Evolutionary conservation across 2,888 invertebrate genomes (phyloP).

Genomic region (Keiferia lycopersicella): DNA sequence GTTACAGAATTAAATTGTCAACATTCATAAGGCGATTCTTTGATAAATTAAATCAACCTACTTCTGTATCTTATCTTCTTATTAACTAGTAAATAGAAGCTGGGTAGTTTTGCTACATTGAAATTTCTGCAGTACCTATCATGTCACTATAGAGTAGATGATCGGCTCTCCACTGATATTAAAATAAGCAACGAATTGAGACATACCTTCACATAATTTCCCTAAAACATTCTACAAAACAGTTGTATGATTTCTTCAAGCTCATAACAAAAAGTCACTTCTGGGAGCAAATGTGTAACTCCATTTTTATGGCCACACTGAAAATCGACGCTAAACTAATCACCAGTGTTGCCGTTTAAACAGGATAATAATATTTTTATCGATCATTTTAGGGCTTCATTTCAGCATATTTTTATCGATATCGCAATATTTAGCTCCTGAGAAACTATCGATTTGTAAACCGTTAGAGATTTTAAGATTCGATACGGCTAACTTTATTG

Average conservation of each 20-base stretch:
- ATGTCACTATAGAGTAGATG: no score
- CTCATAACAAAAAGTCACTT: neutral
- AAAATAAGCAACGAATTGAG: no score
- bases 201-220: no score
- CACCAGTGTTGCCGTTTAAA: conserved; percentile 7
- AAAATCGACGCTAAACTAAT: conserved; percentile 4
- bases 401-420: conserved; percentile 11
- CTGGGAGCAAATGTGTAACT: neutral
- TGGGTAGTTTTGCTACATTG: no score
- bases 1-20: no score
- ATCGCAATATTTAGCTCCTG: conserved; percentile 5
- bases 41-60: no score
- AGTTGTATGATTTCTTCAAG: neutral
- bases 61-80: no score
- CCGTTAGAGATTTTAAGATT: conserved; percentile 19
- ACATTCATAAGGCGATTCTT: no score
- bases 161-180: no score
- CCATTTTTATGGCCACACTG: conserved; percentile 6
- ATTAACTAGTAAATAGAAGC: no score
- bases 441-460: neutral
- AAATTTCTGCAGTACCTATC: no score
- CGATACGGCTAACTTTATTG: conserved; percentile 7
- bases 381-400: conserved; percentile 23
- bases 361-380: conserved; percentile 25
- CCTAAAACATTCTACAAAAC: no score